Evolutionary conservation across 2,888 invertebrate genomes (phyloP), one percentile per base, ranked within the genome.

Genomic region (Dexiosoma caninum): DNA sequence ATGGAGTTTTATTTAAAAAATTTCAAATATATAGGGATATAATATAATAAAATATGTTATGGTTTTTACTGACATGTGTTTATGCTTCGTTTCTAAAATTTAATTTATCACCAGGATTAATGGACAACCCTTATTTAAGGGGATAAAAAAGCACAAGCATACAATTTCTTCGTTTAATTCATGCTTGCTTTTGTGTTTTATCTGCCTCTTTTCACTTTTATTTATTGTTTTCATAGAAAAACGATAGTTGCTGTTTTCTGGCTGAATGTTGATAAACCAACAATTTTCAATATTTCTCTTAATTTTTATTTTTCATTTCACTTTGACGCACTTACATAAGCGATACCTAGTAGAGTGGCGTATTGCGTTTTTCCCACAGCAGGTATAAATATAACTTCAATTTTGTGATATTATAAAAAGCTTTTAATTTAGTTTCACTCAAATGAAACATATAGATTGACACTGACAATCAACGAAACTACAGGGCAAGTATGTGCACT

Each of bases 231-330:
- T 64, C 37, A 35, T 12, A 51, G 14, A 37, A 14, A 64, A 35
- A 40, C 37, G 40, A 30, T 64, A 55, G 46, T 62, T 66, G 49
- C 51, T 37, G 46, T 46, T 37, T 60, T 40, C 27, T 57, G 40
- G 42, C 57, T 35, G 12, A 49, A 51, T 57, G 32, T 40, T 75
- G 75, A 67, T 16, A 32, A 59, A 23, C 59, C 42, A 42, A 67
- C 32, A 40, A 42, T 67, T 67, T 59, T 51, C n/a, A n/a, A 44
- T 35, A 32, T 9, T 23, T n/a, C 21, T 8, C 2, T 30, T 55
- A 1, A 8, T 7, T 37, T 32, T 30, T 35, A 1, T 12, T 7
- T 37, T 32, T 30, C 32, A 16, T 0, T 16, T 1, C 10, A 23
- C 3, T 30, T 8, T 7, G 10, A 32, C 16, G 12, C 14, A 16